Percentiles rank a stretch among this genome's conserved stretches.
These are phyloP conservation scores for Lamprotornis superbus DNA, from an alignment of 2,113 vertebrate genomes.

Conservation along the genomic window DNA sequence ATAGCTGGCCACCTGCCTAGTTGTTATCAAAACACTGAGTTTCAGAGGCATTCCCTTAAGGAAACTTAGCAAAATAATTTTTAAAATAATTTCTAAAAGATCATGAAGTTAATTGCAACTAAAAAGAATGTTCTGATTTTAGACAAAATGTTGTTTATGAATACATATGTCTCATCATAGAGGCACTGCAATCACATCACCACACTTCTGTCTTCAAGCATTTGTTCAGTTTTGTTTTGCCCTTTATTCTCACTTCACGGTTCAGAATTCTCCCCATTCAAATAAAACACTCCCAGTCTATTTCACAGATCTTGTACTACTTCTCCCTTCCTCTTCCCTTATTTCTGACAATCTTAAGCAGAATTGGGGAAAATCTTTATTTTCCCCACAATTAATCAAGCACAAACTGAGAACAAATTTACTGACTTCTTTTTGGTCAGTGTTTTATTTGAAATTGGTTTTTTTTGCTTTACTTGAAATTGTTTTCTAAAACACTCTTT, in stretches of 20 bases:
- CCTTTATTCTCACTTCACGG: neutral
- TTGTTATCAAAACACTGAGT: neutral
- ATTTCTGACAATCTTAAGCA: neutral
- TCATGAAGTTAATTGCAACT: neutral
- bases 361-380: neutral
- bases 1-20: neutral
- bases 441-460: neutral
- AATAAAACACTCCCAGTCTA: neutral
- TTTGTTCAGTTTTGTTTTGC: neutral
- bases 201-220: neutral
- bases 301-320: neutral
- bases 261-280: neutral
- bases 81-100: conserved; percentile 13
- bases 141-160: neutral
- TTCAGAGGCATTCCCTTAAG: neutral
- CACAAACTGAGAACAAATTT: neutral
- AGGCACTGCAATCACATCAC: neutral
- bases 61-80: neutral
- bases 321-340: neutral
- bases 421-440: neutral
- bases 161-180: neutral
- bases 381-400: neutral
- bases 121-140: neutral
- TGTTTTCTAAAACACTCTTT: neutral
- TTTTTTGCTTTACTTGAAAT: neutral